A percentile compares a stretch with the other conserved stretches of the same genome.
Conservation (phyloP, 2,888 invertebrate species). For the Agelastica alni region DNA sequence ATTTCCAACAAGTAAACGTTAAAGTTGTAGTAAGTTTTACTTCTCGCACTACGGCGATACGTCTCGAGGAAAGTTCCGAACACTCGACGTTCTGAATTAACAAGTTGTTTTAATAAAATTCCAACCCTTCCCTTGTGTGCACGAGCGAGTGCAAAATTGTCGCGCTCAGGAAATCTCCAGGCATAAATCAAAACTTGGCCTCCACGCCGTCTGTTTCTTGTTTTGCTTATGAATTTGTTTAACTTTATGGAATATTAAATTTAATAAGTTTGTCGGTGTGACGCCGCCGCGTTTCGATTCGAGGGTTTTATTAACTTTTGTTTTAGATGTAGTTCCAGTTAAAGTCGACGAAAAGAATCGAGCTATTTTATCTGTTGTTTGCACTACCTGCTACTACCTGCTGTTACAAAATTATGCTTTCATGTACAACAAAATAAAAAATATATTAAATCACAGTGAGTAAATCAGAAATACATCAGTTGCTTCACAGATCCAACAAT, state of each 20-base stretch:
- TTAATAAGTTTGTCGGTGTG: slow-evolving; percentile 43
- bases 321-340: neutral
- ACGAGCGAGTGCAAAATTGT: slow-evolving; percentile 44
- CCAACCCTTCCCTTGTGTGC: slow-evolving; percentile 52
- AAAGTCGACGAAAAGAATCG: neutral
- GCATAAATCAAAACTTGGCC: slow-evolving; percentile 57
- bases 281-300: slow-evolving; percentile 32
- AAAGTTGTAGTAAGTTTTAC: slow-evolving; percentile 53
- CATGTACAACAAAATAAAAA: no score
- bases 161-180: slow-evolving; percentile 48
- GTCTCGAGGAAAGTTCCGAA: slow-evolving; percentile 49
- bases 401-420: no score
- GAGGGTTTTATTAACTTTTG: slow-evolving; percentile 13
- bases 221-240: slow-evolving; percentile 50
- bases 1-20: slow-evolving; percentile 48
- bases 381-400: no score
- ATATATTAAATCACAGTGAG: no score
- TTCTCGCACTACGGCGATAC: slow-evolving; percentile 47
- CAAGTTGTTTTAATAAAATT: slow-evolving; percentile 59
- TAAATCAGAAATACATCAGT: no score
- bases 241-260: slow-evolving; percentile 49
- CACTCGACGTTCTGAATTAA: slow-evolving; percentile 57
- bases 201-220: slow-evolving; percentile 43
- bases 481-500: no score
- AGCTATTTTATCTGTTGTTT: no score